Conservation (phyloP, 2,888 invertebrate species). For the Beris morrisii region DNA sequence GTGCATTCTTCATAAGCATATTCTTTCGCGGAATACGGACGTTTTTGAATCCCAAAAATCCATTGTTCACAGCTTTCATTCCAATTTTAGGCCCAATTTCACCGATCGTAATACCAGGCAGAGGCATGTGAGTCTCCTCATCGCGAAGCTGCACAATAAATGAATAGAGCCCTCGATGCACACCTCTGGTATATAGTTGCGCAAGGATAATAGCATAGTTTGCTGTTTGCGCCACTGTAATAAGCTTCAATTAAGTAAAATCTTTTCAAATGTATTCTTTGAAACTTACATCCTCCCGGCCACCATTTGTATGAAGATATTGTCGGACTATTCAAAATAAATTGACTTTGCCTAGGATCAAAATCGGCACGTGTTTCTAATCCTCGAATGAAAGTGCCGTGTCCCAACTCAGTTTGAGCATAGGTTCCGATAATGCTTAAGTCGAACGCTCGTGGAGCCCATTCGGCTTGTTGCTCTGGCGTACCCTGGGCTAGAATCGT, state of each 20-base stretch:
- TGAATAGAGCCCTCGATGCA: conserved; percentile 86
- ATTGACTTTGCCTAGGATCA: conserved; percentile 78
- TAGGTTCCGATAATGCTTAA: conserved; percentile 90
- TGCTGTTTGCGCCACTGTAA: conserved; percentile 85
- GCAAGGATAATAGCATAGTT: conserved; percentile 93
- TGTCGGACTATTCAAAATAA: conserved; percentile 83
- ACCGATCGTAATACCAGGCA: conserved; percentile 86
- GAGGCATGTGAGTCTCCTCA: conserved; percentile 81
- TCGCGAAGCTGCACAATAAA: conserved; percentile 91
- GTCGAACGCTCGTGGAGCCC: conserved; percentile 82
- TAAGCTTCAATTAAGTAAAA: neutral
- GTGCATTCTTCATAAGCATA: conserved; percentile 92
- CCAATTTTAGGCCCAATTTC: conserved; percentile 95
- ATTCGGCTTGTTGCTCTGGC: conserved; percentile 83
- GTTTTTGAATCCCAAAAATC: conserved; percentile 85
- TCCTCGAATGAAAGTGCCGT: conserved; percentile 91
- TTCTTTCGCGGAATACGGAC: conserved; percentile 84
- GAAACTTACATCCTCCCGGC: conserved; percentile 84
- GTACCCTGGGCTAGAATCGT: conserved; percentile 87
- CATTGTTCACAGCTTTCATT: conserved; percentile 90
- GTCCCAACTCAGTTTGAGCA: conserved; percentile 95
- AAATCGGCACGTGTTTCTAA: conserved; percentile 93
- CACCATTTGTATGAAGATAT: conserved; percentile 94
- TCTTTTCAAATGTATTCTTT: conserved; percentile 42
- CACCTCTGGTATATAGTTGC: conserved; percentile 80